These are phyloP conservation scores for Mylabris sibirica DNA, from an alignment of 2,888 invertebrate species.

Conservation along the genomic window DNA sequence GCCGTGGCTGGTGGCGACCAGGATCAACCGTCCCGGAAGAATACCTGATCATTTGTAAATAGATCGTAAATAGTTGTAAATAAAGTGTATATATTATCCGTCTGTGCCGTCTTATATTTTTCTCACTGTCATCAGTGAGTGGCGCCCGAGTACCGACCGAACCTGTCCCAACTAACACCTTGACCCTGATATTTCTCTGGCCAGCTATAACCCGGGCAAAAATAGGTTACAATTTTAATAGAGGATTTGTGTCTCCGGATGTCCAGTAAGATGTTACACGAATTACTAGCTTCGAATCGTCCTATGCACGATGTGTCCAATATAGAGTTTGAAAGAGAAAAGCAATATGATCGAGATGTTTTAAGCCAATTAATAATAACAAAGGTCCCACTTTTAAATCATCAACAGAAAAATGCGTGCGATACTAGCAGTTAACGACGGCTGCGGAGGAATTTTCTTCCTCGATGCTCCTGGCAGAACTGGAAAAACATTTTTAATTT, in stretches of 20 bases:
- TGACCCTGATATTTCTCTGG: no score
- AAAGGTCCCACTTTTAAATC: neutral
- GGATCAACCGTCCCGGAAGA: no score
- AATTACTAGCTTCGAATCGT: conserved; percentile 30
- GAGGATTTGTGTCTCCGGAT: conserved; percentile 20
- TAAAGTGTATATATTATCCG: no score
- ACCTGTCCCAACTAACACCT: no score
- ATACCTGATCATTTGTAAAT: no score
- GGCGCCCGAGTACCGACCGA: no score
- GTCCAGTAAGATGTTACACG: conserved; percentile 29
- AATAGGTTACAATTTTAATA: no score
- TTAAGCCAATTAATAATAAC: neutral
- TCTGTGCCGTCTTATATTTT: no score
- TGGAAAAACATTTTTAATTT: conserved; percentile 56
- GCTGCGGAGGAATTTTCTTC: conserved; percentile 23
- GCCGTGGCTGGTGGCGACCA: no score
- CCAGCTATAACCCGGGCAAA: no score
- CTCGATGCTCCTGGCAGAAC: conserved; percentile 49
- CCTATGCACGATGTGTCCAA: neutral
- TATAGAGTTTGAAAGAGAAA: neutral
- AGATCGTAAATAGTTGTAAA: no score
- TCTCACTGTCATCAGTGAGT: no score
- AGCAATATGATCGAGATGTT: neutral
- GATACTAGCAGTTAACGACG: neutral
- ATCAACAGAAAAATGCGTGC: neutral